Evolutionary conservation across 1,140 invertebrate genomes (phyloP).

Genomic region (Procambarus clarkii): DNA sequence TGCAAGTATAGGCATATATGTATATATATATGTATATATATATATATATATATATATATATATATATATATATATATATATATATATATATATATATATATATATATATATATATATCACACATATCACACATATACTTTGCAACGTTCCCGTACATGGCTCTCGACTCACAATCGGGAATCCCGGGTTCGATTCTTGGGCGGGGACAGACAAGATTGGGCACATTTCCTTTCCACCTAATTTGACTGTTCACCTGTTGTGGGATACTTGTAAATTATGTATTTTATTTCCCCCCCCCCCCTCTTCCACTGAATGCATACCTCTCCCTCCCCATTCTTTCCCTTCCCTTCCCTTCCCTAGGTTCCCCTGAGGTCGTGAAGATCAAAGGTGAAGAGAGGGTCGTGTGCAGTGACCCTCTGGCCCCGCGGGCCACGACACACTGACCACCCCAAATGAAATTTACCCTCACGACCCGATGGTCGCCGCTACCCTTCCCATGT

Average conservation of each 20-base stretch:
- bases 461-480: neutral
- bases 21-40: too few species aligned
- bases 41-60: too few species aligned
- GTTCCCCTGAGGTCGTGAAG: neutral
- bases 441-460: neutral
- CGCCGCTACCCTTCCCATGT: neutral
- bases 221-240: too few species aligned
- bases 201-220: too few species aligned
- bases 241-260: too few species aligned
- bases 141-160: too few species aligned
- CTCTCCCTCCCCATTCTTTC: neutral
- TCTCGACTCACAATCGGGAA: too few species aligned
- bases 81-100: slow-evolving; percentile 10
- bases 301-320: neutral
- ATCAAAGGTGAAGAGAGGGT: neutral
- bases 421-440: neutral
- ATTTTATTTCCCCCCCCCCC: neutral
- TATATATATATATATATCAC: slow-evolving; percentile 25
- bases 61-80: too few species aligned
- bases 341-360: neutral
- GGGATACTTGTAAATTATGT: neutral
- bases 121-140: neutral
- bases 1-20: too few species aligned
- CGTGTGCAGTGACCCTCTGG: neutral
- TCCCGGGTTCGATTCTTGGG: too few species aligned